Evolutionary conservation across 1,140 invertebrate genomes (phyloP).

Genomic region (Orchesella cincta): DNA sequence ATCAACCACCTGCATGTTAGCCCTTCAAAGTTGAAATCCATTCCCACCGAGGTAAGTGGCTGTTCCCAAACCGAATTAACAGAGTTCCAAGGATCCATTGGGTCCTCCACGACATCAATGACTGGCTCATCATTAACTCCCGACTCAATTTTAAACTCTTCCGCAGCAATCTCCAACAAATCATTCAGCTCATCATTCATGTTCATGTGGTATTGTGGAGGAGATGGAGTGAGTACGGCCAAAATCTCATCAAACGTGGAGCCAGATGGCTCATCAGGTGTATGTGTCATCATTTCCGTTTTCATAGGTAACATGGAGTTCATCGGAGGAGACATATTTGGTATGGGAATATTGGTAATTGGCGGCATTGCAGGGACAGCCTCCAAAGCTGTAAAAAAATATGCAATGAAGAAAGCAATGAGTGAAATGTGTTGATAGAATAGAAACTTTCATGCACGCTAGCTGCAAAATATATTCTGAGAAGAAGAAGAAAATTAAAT

Average conservation of each 20-base stretch:
- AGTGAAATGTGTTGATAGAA: slow-evolving; percentile 3
- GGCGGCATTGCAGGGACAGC: slow-evolving; percentile 39
- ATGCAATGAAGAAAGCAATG: slow-evolving; percentile 18
- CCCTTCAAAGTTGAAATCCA: slow-evolving; percentile 47
- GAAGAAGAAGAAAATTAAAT: too few relatives aligned
- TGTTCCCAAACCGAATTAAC: slow-evolving; percentile 45
- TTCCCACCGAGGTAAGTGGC: slow-evolving; percentile 35
- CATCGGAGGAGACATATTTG: slow-evolving; percentile 6
- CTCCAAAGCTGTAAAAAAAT: slow-evolving; percentile 47
- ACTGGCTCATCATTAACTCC: slow-evolving; percentile 16
- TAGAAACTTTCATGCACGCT: too few relatives aligned
- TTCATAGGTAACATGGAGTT: slow-evolving; percentile 21
- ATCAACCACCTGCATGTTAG: not conserved
- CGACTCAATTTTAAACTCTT: slow-evolving; percentile 19
- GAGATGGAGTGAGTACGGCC: slow-evolving; percentile 6
- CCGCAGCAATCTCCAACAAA: slow-evolving; percentile 10
- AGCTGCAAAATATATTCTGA: too few relatives aligned
- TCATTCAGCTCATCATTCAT: slow-evolving; percentile 27
- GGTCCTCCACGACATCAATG: slow-evolving; percentile 39
- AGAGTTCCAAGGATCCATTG: slow-evolving; percentile 47
- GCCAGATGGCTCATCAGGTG: not conserved
- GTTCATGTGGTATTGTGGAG: not conserved
- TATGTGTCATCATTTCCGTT: too few relatives aligned
- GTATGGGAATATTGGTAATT: slow-evolving; percentile 19
- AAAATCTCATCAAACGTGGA: slow-evolving; percentile 1